Evolutionary conservation across 2,113 vertebrate species (phyloP), one percentile per base, ranked within the genome.

Genomic region (Zosterops lateralis): DNA sequence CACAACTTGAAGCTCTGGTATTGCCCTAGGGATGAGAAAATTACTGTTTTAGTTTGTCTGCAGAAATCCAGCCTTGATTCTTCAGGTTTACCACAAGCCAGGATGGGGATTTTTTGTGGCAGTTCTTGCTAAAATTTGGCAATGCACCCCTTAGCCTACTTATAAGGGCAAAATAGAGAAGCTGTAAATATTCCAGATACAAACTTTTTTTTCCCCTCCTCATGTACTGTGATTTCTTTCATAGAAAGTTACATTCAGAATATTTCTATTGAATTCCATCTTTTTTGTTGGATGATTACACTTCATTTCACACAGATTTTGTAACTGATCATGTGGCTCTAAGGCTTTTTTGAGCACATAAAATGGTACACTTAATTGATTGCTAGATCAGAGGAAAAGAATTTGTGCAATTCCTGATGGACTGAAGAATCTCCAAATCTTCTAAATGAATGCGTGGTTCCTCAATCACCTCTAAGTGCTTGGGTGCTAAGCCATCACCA

Each of bases 161-260:
- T 76, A 21, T 9, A 50, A 8, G 20, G 28, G 17, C 77, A 89
- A 67, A 87, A 66, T 5, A 89, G 38, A 78, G 54, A 64, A 50
- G 58, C 13, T 84, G 25, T 38, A 86, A 9, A 32, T 78, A 65
- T 40, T 70, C 54, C 70, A 56, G 36, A 78, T 11, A 65, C 0
- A 1, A 84, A 80, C 16, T 7, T 26, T 10, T 10, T 7, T 10
- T 6, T 14, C 4, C 9, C 1, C 1, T 1, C 6, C 3, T 28
- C 48, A n/a, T 24, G 28, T 26, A 61, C 3, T 15, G 9, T 14
- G 16, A 4, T 3, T 29, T 57, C 44, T 76, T 74, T 60, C 13
- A 66, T 56, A 64, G n/a, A 65, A 84, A 25, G 32, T 53, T 45
- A 85, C 31, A 64, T 19, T 1, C 0, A 38, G 15, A 87, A 65